A percentile compares a stretch with the other conserved stretches of the same genome.
Evolutionary conservation across 2,888 invertebrate genomes (phyloP).

Genomic region (Anarsia innoxiella): DNA sequence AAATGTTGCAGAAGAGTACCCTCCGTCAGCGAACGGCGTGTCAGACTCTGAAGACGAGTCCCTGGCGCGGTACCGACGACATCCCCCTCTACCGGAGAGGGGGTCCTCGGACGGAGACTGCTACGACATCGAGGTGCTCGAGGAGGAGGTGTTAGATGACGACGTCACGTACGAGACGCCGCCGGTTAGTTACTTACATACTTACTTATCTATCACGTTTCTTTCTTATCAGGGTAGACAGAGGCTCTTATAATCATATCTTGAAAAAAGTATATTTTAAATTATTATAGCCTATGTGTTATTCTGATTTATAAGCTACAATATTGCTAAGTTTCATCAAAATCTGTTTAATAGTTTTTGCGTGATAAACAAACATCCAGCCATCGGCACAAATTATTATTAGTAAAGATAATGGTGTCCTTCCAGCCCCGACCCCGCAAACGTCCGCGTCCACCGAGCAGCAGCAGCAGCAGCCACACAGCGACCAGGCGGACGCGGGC

Average conservation of each 20-base stretch:
- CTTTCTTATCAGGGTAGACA: too few species aligned
- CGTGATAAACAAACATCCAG: neutral
- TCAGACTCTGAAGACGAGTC: conserved; percentile 13
- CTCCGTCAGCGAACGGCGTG: conserved; percentile 6
- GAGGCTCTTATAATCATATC: too few species aligned
- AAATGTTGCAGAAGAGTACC: neutral
- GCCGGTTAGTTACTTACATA: too few species aligned
- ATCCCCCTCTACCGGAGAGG: conserved; percentile 1
- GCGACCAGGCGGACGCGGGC: neutral
- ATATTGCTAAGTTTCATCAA: neutral
- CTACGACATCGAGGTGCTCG: conserved; percentile 36
- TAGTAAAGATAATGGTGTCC: too few species aligned
- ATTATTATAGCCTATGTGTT: too few species aligned
- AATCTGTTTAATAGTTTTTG: neutral
- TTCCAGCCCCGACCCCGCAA: neutral
- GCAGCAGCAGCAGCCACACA: neutral
- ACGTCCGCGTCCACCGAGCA: neutral
- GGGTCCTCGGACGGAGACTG: conserved; percentile 10
- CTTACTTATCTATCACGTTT: too few species aligned
- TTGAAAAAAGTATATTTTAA: too few species aligned
- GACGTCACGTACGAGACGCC: conserved; percentile 36
- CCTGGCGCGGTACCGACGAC: conserved; percentile 9
- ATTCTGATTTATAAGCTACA: too few species aligned
- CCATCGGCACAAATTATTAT: neutral
- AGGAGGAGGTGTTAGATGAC: conserved; percentile 28